phyloP scores from a whole-genome alignment of 2,797 vertebrate genomes.

The Argya squamiceps region DNA sequence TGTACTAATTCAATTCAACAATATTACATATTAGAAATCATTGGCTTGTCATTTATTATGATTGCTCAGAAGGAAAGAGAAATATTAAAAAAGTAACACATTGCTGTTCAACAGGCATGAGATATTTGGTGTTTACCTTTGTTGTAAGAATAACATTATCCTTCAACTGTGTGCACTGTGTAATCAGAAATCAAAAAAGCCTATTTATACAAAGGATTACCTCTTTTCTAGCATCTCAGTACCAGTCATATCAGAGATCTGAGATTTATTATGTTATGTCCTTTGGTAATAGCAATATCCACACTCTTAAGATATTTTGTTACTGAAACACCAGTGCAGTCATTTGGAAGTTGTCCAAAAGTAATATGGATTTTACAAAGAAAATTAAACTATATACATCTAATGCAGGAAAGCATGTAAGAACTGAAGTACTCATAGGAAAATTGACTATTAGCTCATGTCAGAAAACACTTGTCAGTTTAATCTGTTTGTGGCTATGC shows the following conservation, averaged over 20 bases:
- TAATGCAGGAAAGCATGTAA: background rate
- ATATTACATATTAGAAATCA: background rate
- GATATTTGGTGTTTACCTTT: background rate
- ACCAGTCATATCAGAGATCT: background rate
- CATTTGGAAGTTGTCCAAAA: background rate
- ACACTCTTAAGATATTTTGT: background rate
- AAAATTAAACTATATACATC: background rate
- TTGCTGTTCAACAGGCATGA: background rate
- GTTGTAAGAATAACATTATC: background rate
- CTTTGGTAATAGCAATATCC: background rate
- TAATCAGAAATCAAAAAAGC: background rate
- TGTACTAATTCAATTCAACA: background rate
- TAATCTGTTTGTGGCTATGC: background rate
- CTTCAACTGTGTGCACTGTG: background rate
- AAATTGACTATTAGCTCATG: background rate
- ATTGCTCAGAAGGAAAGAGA: background rate
- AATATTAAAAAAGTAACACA: background rate
- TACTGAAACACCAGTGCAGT: background rate
- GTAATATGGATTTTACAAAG: background rate
- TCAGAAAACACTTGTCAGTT: background rate
- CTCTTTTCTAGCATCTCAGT: background rate
- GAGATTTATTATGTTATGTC: background rate
- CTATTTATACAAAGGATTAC: background rate
- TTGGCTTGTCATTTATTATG: background rate
- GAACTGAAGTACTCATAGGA: background rate